Evolutionary conservation across 2,113 vertebrate species (phyloP), one percentile per base, ranked within the genome.

Genomic region (Helogale parvula): DNA sequence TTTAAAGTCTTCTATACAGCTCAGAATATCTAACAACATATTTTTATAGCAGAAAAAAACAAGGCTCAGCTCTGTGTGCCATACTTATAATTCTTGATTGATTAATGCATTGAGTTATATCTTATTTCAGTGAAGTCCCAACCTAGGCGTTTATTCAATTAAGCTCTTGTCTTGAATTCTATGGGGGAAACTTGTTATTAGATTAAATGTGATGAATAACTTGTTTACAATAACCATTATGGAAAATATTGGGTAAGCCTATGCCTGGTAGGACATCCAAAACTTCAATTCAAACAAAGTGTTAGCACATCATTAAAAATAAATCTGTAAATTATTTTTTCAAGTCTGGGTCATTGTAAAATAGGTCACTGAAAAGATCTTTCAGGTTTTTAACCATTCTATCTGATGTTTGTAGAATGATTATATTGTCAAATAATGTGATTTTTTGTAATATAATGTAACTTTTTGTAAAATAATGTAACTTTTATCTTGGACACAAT

Each of bases 271-370:
- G 2, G 16, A 94, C 95, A 82, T 47, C n/a, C 60, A 93, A 97
- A 77, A 82, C 57, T 65, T 94, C 16, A 95, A 38, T 94, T 92
- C 31, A 92, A 95, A 72, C 7, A 65, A 45, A 68, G 11, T 94
- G 23, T 93, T 92, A 93, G 68, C 13, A 74, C 0, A 84, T 91
- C 50, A 94, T 47, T 81, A 69, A 92, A 68, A 88, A 21, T 76
- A 95, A 90, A 84, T 57, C n/a, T 45, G 69, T 65, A 88, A 88
- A 57, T 81, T 8, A 85, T 86, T 72, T 92, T 52, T 45, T 45
- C 11, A 86, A 29, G 23, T 68, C 47, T 1, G 25, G 31, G 8
- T 95, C 31, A 96, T 7, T 69, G 17, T 81, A 74, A 92, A 93
- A 60, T 69, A 77, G 29, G 14, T 45, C 65, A 90, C 7, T 76